A percentile compares a stretch with the other conserved stretches of the same genome.
Conservation (phyloP, 2,797 vertebrate genomes). For the Spatula clypeata region DNA sequence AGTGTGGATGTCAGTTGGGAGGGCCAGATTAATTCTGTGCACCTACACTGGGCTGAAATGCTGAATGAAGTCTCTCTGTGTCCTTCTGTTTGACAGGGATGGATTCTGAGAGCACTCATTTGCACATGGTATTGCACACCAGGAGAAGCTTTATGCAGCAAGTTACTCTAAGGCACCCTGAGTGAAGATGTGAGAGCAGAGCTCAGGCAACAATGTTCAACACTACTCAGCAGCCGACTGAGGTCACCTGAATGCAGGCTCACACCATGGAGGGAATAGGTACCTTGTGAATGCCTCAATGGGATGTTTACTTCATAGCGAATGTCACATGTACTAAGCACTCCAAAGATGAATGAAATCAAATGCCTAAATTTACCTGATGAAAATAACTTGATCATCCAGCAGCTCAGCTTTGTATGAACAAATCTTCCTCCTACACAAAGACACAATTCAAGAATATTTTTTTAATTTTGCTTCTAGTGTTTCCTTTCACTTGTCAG, state of each 20-base stretch:
- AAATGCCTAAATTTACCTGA: background rate
- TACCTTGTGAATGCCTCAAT: background rate
- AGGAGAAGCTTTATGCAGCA: background rate
- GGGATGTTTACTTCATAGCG: background rate
- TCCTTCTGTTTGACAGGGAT: background rate
- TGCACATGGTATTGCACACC: background rate
- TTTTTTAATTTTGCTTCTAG: background rate
- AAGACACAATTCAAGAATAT: background rate
- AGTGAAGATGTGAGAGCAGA: background rate
- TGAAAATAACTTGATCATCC: background rate
- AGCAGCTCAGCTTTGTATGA: background rate
- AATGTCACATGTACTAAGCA: background rate
- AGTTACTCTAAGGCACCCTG: background rate
- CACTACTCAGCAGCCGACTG: background rate
- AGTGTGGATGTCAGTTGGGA: background rate
- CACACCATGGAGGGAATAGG: background rate
- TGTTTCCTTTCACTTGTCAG: background rate
- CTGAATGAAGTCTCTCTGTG: background rate
- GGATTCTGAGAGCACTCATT: background rate
- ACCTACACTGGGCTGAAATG: background rate
- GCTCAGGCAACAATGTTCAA: background rate
- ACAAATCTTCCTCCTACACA: background rate
- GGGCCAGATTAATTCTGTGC: background rate
- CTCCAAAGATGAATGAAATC: background rate
- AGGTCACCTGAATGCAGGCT: fast-evolving